Percentiles rank a stretch among this genome's conserved stretches.
Evolutionary conservation across 2,888 invertebrate genomes (phyloP).

Genomic region (Odontocolon sp.): DNA sequence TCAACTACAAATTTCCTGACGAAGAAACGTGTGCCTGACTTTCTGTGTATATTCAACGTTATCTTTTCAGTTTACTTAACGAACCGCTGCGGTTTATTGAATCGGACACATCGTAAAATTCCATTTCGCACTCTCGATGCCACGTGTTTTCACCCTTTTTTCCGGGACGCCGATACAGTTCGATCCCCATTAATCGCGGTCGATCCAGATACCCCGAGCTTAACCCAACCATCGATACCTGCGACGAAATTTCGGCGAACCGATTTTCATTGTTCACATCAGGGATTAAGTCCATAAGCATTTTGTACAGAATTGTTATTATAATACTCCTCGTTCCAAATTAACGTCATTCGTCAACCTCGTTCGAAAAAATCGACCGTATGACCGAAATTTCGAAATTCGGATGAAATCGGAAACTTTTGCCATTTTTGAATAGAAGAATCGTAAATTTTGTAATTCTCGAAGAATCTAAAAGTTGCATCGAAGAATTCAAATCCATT

Average conservation of each 20-base stretch:
- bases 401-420: too few species aligned
- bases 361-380: too few species aligned
- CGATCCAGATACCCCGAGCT: conserved; percentile 11
- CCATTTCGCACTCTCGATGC: background rate
- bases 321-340: background rate
- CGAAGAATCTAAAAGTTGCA: too few species aligned
- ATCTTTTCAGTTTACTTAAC: conserved; percentile 38
- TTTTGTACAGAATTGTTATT: background rate
- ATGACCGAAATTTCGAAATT: too few species aligned
- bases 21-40: conserved; percentile 9
- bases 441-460: too few species aligned
- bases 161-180: background rate
- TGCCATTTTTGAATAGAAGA: too few species aligned
- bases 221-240: conserved; percentile 15
- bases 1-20: background rate
- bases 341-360: background rate
- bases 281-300: too few species aligned
- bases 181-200: conserved; percentile 28
- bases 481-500: too few species aligned
- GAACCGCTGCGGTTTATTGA: conserved; percentile 24
- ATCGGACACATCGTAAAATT: conserved; percentile 27
- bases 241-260: background rate
- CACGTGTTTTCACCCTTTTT: conserved; percentile 31
- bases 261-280: background rate
- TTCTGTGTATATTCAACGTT: too few species aligned